These are phyloP conservation scores for Drosophila busckii DNA, from an alignment of 1,140 invertebrate genomes.

Conservation along the genomic window DNA sequence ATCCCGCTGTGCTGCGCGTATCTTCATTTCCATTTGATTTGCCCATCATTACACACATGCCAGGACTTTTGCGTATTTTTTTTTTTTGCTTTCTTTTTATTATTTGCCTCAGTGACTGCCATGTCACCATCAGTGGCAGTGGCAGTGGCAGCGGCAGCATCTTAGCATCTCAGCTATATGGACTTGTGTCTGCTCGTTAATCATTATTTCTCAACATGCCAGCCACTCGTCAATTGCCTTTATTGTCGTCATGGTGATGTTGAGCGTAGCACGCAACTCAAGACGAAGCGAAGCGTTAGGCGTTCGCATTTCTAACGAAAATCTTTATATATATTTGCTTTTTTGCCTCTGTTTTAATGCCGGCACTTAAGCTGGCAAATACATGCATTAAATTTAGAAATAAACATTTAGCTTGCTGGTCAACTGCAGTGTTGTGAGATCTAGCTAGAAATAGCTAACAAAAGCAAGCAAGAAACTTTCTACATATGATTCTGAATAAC, in stretches of 20 bases:
- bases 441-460: too few relatives aligned
- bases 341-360: constrained; percentile 59
- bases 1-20: constrained; percentile 4
- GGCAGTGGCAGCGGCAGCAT: too few relatives aligned
- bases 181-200: constrained; percentile 52
- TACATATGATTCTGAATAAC: too few relatives aligned
- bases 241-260: constrained; percentile 74
- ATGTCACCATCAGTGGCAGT: constrained; percentile 23
- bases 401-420: constrained; percentile 5
- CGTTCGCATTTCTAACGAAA: too few relatives aligned
- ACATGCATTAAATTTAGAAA: constrained; percentile 34
- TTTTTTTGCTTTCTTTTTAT: constrained; percentile 22
- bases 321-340: constrained; percentile 18
- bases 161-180: constrained; percentile 12
- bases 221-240: constrained; percentile 73
- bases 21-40: constrained; percentile 45
- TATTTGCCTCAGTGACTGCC: constrained; percentile 48
- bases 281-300: background rate
- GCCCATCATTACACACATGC: constrained; percentile 13
- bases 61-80: constrained; percentile 24
- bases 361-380: constrained; percentile 70
- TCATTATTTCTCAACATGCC: constrained; percentile 76
- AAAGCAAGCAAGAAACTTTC: too few relatives aligned
- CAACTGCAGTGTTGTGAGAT: too few relatives aligned
- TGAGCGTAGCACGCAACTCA: constrained; percentile 23